Percentiles rank a stretch among this genome's conserved stretches.
Evolutionary conservation across 2,888 invertebrate species (phyloP).

Genomic region (Spodoptera littoralis): DNA sequence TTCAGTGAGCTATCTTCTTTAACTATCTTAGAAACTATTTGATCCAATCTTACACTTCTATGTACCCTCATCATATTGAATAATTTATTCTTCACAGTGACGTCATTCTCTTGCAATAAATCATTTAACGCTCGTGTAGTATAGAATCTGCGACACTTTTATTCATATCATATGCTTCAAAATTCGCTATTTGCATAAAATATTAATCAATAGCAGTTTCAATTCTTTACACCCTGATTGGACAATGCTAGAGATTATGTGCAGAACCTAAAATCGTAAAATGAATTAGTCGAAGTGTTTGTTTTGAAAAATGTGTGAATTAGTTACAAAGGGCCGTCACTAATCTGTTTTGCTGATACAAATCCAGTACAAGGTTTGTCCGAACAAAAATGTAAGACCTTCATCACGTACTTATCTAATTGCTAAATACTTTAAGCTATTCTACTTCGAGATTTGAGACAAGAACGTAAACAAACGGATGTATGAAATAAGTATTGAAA

Average conservation of each 20-base stretch:
- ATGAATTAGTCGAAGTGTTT: slow-evolving; percentile 18
- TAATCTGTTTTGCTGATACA: slow-evolving; percentile 5
- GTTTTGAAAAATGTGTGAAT: slow-evolving; percentile 11
- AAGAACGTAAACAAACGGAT: too few relatives aligned
- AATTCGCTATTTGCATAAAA: slow-evolving; percentile 65
- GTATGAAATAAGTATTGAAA: too few relatives aligned
- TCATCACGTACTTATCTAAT: neutral
- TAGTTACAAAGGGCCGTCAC: slow-evolving; percentile 19
- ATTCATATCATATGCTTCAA: slow-evolving; percentile 57
- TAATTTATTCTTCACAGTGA: slow-evolving; percentile 59
- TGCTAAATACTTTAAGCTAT: too few relatives aligned
- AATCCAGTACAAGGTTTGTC: slow-evolving; percentile 19
- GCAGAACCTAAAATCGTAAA: slow-evolving; percentile 69
- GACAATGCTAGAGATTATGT: slow-evolving; percentile 66
- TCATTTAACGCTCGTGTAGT: slow-evolving; percentile 59
- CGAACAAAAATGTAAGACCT: neutral
- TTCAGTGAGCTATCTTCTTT: slow-evolving; percentile 57
- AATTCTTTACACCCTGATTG: slow-evolving; percentile 69
- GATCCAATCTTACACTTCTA: slow-evolving; percentile 54
- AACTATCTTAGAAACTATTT: slow-evolving; percentile 55
- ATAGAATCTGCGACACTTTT: slow-evolving; percentile 54
- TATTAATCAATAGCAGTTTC: slow-evolving; percentile 65
- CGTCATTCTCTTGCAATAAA: slow-evolving; percentile 60
- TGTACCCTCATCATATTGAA: slow-evolving; percentile 53
- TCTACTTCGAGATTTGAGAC: too few relatives aligned